Evolutionary conservation across 2,888 invertebrate genomes (phyloP), one percentile per base, ranked within the genome.

Genomic region (Hypomecis punctinalis): DNA sequence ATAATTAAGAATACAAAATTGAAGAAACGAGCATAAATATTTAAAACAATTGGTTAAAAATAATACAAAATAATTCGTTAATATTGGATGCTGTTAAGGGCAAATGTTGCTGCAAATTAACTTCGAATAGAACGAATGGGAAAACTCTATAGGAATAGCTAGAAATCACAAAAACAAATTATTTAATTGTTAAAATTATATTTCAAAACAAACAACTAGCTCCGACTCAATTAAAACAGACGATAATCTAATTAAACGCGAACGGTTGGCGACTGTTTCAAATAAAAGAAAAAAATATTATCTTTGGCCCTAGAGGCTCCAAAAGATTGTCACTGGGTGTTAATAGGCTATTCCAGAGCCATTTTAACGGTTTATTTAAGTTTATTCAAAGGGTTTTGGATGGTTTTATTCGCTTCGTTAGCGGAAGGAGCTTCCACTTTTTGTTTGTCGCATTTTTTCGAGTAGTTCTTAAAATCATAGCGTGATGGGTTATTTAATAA

Each of bases 271-370:
- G 78, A 76, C 81, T 80, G 82, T 81, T 84, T 78, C 79, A 84
- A 88, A 89, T 90, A 90, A 89, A 87, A 88, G 86, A 84, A 88
- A 23, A 23, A 86, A 90, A 88, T 90, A 90, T 89, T 88, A 85
- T 86, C 84, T 81, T 87, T 87, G 79, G 78, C 79, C 72, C 74
- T 58, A 70, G 76, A 83, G 82, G 74, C 82, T 81, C 81, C 80
- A 83, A 84, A 86, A 87, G 86, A 87, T 84, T 88, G 87, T 89
- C 88, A 83, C 79, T 73, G 82, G 81, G 85, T 84, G 86, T 85
- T 90, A 90, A 90, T 88, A 88, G 88, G 83, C 89, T 83, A 86
- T 88, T 86, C 83, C 78, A 79, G 79, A 78, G 82, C 53, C 84
- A 85, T 86, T 90, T 88, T 79, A 81, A 83, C 84, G 79, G 86